Evolutionary conservation across 2,113 vertebrate genomes (phyloP).

Genomic region (Eulemur macaco): DNA sequence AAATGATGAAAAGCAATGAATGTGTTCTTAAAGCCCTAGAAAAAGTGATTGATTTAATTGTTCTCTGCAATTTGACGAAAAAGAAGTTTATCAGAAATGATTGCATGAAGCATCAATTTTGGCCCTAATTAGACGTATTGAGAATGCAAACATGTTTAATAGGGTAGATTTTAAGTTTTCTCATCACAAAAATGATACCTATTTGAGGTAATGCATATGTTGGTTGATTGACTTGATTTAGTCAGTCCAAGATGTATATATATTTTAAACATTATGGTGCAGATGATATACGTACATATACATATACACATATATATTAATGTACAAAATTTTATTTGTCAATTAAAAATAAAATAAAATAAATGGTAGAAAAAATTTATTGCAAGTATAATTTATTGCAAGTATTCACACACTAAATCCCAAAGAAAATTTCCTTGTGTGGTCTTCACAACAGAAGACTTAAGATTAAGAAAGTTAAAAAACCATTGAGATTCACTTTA

Average conservation of each 20-base stretch:
- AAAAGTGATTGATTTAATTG: neutral
- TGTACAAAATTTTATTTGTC: neutral
- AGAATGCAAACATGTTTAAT: neutral
- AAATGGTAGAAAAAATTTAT: neutral
- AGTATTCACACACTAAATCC: neutral
- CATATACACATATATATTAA: neutral
- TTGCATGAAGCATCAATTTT: neutral
- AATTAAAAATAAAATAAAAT: neutral
- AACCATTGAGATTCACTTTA: neutral
- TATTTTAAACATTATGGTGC: neutral
- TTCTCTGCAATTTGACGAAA: neutral
- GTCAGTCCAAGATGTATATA: neutral
- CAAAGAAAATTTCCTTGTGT: neutral
- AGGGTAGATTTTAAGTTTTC: neutral
- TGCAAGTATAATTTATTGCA: neutral
- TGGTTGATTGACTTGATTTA: neutral
- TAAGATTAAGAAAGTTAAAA: neutral
- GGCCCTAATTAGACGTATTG: neutral
- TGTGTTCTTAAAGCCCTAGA: neutral
- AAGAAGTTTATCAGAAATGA: slow-evolving; percentile 1
- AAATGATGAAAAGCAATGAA: neutral
- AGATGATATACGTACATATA: neutral
- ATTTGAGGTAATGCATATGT: neutral
- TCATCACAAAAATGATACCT: neutral
- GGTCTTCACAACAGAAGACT: neutral